Evolutionary conservation across 2,113 vertebrate genomes (phyloP), one percentile per base, ranked within the genome.

Genomic region (Eulemur macaco): DNA sequence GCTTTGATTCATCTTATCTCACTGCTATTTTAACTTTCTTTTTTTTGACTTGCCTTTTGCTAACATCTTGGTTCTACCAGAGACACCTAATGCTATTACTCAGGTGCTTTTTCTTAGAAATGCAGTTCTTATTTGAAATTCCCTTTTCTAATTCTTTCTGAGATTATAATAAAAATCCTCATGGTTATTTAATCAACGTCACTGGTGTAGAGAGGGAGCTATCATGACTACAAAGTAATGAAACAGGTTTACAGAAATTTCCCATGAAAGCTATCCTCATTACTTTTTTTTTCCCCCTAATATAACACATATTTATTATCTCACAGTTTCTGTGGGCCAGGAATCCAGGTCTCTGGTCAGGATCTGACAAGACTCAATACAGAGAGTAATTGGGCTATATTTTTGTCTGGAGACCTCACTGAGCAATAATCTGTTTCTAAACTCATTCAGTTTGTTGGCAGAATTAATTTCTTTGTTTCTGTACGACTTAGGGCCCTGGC

Each of bases 391-490:
- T 58, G 29, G 45, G 1, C 15, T 34, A 2, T 54, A 31, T 80
- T 94, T 25, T 92, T 25, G 88, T 73, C 15, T 92, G 34, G 64
- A 91, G 20, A 20, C 29, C 21, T 64, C 15, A 37, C 3, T 83
- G 18, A 7, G 8, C 13, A 86, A 91, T 18, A 83, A 92, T 69
- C 12, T 42, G 52, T 39, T 95, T 85, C 64, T 29, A 45, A 87
- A 17, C 10, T 83, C 47, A 60, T 94, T 45, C 27, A 66, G 14
- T 34, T 56, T 78, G 14, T 89, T 73, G 25, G 27, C 18, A 89
- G 21, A 95, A 96, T 93, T 86, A 69, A 94, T 95, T 89, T 91
- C 31, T 21, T 87, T 85, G 39, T 6, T 69, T 23, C 15, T 94
- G 3, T 39, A 66, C 92, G 31, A 83, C 6, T 90, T 10, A 94